phyloP scores from a whole-genome alignment of 1,140 invertebrate genomes.

The Drosophila busckii region DNA sequence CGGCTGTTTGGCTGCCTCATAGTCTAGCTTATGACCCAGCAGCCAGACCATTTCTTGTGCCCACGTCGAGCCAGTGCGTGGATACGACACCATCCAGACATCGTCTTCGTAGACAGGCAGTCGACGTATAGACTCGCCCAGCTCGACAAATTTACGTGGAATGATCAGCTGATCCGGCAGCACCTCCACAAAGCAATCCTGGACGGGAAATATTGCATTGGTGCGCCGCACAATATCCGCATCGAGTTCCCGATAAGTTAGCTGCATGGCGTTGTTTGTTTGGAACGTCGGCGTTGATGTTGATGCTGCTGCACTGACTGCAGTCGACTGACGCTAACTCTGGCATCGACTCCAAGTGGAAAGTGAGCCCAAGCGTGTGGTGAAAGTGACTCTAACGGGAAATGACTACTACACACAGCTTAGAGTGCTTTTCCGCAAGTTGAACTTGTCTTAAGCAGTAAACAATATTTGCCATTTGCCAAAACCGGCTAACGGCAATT shows the following conservation, averaged over 20 bases:
- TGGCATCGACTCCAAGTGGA: constrained; percentile 7
- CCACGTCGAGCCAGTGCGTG: constrained; percentile 93
- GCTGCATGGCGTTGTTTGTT: constrained; percentile 77
- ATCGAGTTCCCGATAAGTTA: constrained; percentile 83
- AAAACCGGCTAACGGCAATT: constrained; percentile 22
- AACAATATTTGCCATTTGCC: background rate
- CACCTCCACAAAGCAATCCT: constrained; percentile 85
- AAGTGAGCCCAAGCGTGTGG: constrained; percentile 35
- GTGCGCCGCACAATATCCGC: constrained; percentile 81
- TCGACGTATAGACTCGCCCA: constrained; percentile 85
- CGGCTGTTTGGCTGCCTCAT: constrained; percentile 85
- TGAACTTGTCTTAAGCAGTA: constrained; percentile 39
- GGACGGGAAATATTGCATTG: constrained; percentile 84
- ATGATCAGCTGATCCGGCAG: constrained; percentile 84
- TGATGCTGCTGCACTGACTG: constrained; percentile 13
- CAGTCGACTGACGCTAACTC: constrained; percentile 24
- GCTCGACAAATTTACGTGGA: constrained; percentile 83
- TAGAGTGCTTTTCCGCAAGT: constrained; percentile 35
- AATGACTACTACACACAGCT: no score
- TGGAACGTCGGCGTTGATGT: no score
- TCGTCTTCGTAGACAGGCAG: constrained; percentile 85
- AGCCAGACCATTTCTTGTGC: constrained; percentile 93
- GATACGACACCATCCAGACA: constrained; percentile 90
- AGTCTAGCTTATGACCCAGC: constrained; percentile 88
- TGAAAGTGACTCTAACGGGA: constrained; percentile 36